phyloP scores from a whole-genome alignment of 2,888 invertebrate genomes.

The Epirrhoe alternata region DNA sequence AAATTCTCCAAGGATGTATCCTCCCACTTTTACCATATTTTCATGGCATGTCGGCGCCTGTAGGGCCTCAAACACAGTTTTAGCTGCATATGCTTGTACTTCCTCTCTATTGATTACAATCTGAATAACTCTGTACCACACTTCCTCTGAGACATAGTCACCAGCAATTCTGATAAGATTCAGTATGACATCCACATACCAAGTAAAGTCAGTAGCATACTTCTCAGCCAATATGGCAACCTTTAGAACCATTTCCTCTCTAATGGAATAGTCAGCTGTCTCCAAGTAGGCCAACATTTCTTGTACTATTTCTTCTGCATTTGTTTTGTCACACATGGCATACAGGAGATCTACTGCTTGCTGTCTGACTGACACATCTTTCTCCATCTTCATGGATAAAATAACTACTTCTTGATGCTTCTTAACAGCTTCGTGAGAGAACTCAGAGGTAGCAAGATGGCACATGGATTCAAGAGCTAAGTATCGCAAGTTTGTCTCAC shows the following conservation, averaged over 20 bases:
- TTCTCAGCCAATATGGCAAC: slow-evolving; percentile 99
- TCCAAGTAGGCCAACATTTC: slow-evolving; percentile 99
- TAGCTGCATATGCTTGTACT: slow-evolving; percentile 99
- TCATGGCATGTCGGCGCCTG: slow-evolving; percentile 99
- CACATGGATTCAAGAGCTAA: slow-evolving; percentile 99
- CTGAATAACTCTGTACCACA: slow-evolving; percentile 99
- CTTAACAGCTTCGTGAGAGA: slow-evolving; percentile 99
- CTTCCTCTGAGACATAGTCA: slow-evolving; percentile 99
- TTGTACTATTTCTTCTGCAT: slow-evolving; percentile 99
- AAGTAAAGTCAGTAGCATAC: slow-evolving; percentile 99
- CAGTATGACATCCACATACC: slow-evolving; percentile 99
- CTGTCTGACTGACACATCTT: slow-evolving; percentile 98
- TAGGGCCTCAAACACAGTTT: slow-evolving; percentile 99
- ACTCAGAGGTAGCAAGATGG: slow-evolving; percentile 99
- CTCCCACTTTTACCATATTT: slow-evolving; percentile 99
- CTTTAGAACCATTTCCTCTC: slow-evolving; percentile 99
- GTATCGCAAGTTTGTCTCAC: slow-evolving; percentile 99
- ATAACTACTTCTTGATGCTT: slow-evolving; percentile 99
- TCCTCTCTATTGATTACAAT: slow-evolving; percentile 99
- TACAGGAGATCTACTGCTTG: slow-evolving; percentile 99
- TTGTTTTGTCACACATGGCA: slow-evolving; percentile 99
- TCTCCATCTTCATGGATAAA: slow-evolving; percentile 99
- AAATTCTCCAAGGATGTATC: slow-evolving; percentile 99
- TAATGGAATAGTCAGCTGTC: slow-evolving; percentile 99
- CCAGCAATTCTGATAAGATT: slow-evolving; percentile 99